Conservation (phyloP, 2,797 vertebrate species). For the Urocyon cinereoargenteus region DNA sequence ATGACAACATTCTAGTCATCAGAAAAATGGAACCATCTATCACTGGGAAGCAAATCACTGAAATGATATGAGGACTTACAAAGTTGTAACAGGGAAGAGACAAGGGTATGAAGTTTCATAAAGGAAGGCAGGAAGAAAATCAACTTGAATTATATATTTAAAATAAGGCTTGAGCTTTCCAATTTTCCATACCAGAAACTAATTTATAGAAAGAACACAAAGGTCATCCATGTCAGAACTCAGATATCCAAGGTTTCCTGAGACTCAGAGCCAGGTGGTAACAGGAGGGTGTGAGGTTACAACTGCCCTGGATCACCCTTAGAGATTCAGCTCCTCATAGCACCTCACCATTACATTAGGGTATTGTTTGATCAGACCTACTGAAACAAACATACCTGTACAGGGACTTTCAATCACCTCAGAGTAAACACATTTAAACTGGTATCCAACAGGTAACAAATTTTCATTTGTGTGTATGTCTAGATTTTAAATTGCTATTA, state of each 20-base stretch:
- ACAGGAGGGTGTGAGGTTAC: neutral
- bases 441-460: neutral
- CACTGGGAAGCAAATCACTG: neutral
- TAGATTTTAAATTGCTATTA: constrained; percentile 18
- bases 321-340: neutral
- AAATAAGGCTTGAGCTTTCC: neutral
- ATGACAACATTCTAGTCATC: neutral
- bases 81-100: neutral
- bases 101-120: neutral
- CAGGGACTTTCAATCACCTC: neutral
- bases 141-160: neutral
- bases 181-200: neutral
- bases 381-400: neutral
- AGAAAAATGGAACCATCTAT: neutral
- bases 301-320: neutral
- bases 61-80: neutral
- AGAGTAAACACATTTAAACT: neutral
- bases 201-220: neutral
- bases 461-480: neutral
- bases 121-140: neutral
- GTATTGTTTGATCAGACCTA: neutral
- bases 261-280: neutral
- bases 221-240: neutral
- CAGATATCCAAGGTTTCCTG: neutral
- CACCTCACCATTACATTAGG: neutral